Base-by-base conservation (phyloP, 92 coral and sea anemone species). In the Pocillopora grandis region DNA sequence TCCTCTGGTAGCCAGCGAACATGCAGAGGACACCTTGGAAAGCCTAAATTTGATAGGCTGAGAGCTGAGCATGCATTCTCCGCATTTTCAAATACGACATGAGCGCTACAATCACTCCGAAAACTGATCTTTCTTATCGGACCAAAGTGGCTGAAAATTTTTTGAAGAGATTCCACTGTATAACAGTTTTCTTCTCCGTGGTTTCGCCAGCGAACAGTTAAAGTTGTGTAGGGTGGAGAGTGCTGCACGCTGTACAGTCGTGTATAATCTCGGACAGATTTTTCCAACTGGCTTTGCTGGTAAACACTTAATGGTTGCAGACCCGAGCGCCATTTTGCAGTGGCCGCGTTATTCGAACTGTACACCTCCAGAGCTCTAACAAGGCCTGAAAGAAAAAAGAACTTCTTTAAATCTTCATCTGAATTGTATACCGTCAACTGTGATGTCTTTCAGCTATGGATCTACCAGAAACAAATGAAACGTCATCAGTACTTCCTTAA, bases 141-240 rank as follows among this genome's bases (percentile, higher is more conserved):
- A n/a, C 98, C 98, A 66, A 94, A 90, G 75, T 90, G 90, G 78
- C 74, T 71, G 80, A 94, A 94, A 56, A 91, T 87, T 78, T 84
- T 79, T 11, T 76, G 63, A 33, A 94, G 89, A 52, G 84, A 80
- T 21, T 87, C 71, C 13, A 61, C 71, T 9, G 87, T 87, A 75
- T 93, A 93, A 18, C 80, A 52, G 15, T 80, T 42, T 9, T 52
- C 66, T 12, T 76, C 23, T 15, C 89, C 88, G 69, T 82, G 71
- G 14, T 85, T 87, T 75, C 82, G 91, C 98, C 98, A 94, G 75
- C 95, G 98, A 49, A 89, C 98, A 76, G 88, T 85, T 10, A 94
- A 49, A 49, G 95, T 91, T n/a, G 98, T 81, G 65, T 89, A 79
- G 10, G 98, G 98, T 11, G 95, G 95, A 10, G 86, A 81, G 33